phyloP scores from a whole-genome alignment of 2,113 vertebrate genomes.

The Lepus europaeus region DNA sequence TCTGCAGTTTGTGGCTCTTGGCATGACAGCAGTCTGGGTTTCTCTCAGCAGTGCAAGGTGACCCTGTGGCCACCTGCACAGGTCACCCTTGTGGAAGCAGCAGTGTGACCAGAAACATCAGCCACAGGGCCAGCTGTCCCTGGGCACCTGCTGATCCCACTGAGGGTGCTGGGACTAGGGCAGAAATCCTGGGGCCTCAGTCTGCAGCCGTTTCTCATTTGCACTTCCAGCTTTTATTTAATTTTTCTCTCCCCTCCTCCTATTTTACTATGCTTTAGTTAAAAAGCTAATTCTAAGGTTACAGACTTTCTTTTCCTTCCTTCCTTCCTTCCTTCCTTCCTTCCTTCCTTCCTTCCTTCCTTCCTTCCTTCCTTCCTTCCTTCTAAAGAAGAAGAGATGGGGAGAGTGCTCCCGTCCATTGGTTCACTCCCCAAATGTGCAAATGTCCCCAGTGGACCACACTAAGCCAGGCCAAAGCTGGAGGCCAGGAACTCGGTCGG shows the following conservation, averaged over 20 bases:
- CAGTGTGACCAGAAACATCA: too few species aligned
- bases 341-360: too few species aligned
- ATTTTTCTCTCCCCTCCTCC: neutral
- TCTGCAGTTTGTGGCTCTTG: neutral
- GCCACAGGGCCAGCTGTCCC: neutral
- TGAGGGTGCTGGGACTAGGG: neutral
- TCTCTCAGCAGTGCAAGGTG: neutral
- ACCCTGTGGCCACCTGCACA: neutral
- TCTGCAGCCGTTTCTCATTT: neutral
- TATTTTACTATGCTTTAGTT: neutral
- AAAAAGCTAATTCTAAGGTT: neutral
- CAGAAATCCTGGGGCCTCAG: neutral
- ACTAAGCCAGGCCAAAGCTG: too few species aligned
- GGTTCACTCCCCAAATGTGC: too few species aligned
- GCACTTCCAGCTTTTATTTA: neutral
- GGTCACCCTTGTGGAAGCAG: neutral
- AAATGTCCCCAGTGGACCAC: too few species aligned
- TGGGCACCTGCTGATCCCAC: accelerated
- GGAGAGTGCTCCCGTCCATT: too few species aligned
- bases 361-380: neutral
- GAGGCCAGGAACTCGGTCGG: too few species aligned
- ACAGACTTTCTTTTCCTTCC: too few species aligned
- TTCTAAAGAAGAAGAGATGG: too few species aligned
- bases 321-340: too few species aligned
- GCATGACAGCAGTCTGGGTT: too few species aligned